These are phyloP conservation scores for Chloropsis hardwickii DNA, from an alignment of 2,113 vertebrate genomes.

Conservation along the genomic window DNA sequence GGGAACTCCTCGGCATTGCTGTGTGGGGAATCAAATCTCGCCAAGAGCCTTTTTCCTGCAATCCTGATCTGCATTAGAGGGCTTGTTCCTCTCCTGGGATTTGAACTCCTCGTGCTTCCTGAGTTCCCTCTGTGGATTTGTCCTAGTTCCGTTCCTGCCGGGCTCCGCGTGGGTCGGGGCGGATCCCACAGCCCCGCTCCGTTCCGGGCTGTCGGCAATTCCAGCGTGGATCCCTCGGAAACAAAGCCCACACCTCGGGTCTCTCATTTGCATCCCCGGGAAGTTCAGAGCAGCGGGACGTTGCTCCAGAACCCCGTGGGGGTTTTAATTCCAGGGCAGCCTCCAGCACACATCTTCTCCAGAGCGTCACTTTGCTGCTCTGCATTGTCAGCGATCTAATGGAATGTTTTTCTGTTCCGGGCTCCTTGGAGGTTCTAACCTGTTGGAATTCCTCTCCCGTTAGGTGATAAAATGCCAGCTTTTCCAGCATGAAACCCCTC, in stretches of 20 bases:
- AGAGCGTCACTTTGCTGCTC: neutral
- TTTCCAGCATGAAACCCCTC: neutral
- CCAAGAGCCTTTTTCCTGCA: neutral
- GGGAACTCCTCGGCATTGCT: neutral
- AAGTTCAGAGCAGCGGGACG: neutral
- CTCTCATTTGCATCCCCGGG: neutral
- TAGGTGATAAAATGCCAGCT: neutral
- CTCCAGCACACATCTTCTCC: neutral
- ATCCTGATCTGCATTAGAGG: neutral
- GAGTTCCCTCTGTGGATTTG: neutral
- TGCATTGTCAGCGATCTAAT: neutral
- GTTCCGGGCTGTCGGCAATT: neutral
- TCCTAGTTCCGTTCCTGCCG: neutral
- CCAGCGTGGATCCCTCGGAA: neutral
- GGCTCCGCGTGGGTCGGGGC: neutral
- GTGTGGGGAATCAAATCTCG: neutral
- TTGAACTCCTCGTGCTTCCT: neutral
- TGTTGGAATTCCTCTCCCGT: neutral
- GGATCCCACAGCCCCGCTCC: neutral
- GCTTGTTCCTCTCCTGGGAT: neutral
- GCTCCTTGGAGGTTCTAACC: neutral
- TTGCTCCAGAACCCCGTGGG: neutral
- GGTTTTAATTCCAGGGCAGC: neutral
- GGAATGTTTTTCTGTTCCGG: neutral
- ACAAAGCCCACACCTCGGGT: neutral